Evolutionary conservation across 2,888 invertebrate genomes (phyloP), one percentile per base, ranked within the genome.

Genomic region (Pemphredon lugubris): DNA sequence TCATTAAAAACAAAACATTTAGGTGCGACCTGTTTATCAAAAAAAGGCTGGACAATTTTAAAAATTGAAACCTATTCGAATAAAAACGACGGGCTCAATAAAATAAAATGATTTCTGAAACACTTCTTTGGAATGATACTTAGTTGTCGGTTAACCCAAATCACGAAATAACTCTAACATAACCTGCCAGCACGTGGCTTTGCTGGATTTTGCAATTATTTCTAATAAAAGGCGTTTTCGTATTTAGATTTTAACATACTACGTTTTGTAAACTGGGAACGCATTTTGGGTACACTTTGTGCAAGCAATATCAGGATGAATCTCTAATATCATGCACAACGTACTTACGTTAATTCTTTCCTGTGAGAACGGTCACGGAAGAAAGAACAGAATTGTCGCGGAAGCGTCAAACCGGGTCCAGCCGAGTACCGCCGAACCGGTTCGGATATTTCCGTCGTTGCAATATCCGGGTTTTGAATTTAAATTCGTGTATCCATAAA

Each of bases 291-390:
- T 16, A 14, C 40, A 34, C 44, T 3, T 30, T 1, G 16, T 13
- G 3, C 23, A 51, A 44, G 14, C 14, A 58, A 9, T 26, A 7
- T 51, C 16, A 20, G 21, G 13, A 5, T 1, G 18, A 3, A 5
- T 54, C 18, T 68, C 54, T 21, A 9, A n/a, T 18, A 44, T 9
- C 2, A 57, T 48, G 6, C 7, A 1, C n/a, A 23, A 26, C 1
- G 13, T 26, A 86, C 87, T 86, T 67, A 87, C 87, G 65, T 81
- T 82, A 77, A 57, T 82, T 83, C 79, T 81, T 79, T 76, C 78
- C 73, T 66, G 44, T 73, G 73, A 78, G 61, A 54, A 30, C 47
- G 75, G 47, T 82, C 80, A 82, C 83, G 76, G 80, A 84, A 83
- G 83, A 84, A 84, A 81, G 83, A 79, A 0, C 5, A 16, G 34